phyloP scores from a whole-genome alignment of 2,797 vertebrate species.

The Selene dorsalis region DNA sequence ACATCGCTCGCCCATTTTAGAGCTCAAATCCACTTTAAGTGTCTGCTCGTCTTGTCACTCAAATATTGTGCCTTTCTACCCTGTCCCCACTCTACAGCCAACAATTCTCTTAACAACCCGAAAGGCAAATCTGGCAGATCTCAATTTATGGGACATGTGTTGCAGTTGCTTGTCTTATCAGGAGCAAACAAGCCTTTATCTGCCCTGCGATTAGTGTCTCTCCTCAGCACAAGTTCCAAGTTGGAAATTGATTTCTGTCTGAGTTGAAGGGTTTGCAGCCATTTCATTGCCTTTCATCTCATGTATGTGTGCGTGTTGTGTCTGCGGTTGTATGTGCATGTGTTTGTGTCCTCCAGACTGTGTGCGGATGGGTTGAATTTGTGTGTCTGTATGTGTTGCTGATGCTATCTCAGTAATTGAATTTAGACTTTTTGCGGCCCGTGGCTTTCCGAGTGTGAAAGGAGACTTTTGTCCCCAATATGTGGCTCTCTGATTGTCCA shows the following conservation, averaged over 20 bases:
- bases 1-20: background rate
- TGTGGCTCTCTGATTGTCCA: conserved; percentile 62
- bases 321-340: conserved; percentile 14
- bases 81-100: conserved; percentile 15
- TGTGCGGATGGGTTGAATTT: conserved; percentile 12
- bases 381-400: conserved; percentile 54
- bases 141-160: conserved; percentile 71
- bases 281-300: conserved; percentile 53
- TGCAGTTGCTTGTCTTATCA: conserved; percentile 69
- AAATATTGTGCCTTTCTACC: conserved; percentile 5
- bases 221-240: conserved; percentile 65
- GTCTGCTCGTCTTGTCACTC: conserved; percentile 6
- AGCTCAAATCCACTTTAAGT: conserved; percentile 5
- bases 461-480: conserved; percentile 75
- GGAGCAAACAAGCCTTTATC: conserved; percentile 76
- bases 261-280: conserved; percentile 64
- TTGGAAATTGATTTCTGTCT: conserved; percentile 79
- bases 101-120: conserved; percentile 23
- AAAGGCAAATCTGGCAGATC: conserved; percentile 71
- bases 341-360: conserved; percentile 5
- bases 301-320: conserved; percentile 28
- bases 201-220: conserved; percentile 65
- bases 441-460: conserved; percentile 75
- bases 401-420: conserved; percentile 85
- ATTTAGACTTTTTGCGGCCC: conserved; percentile 72